Conservation (phyloP, 2,888 invertebrate genomes). For the Ophion obscuratus region DNA sequence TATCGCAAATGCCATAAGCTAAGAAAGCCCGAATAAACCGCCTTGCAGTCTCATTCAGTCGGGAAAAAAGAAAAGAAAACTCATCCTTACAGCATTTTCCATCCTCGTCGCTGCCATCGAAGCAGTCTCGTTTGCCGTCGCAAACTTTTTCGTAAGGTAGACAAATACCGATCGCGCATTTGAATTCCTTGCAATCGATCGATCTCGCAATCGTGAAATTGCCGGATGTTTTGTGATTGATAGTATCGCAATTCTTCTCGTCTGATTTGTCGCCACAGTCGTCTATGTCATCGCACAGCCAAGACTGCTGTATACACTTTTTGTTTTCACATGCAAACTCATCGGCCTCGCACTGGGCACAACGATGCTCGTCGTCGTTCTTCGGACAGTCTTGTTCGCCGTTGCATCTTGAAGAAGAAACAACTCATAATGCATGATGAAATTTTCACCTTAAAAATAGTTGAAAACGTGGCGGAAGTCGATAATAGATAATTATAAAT, state of each 20-base stretch:
- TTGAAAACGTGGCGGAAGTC: too few species aligned
- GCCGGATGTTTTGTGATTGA: neutral
- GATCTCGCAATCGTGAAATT: conserved; percentile 34
- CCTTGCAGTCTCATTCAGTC: too few species aligned
- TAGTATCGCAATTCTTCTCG: conserved; percentile 84
- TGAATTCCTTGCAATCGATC: conserved; percentile 83
- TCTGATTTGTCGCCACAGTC: conserved; percentile 92
- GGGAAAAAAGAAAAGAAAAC: conserved; percentile 14
- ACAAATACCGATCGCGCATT: conserved; percentile 88
- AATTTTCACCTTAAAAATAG: conserved; percentile 17
- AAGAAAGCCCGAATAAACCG: neutral
- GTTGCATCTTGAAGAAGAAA: conserved; percentile 86
- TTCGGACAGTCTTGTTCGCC: conserved; percentile 89
- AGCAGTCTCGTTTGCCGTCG: conserved; percentile 87
- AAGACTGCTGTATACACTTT: conserved; percentile 86
- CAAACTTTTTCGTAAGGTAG: conserved; percentile 88
- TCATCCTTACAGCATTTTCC: conserved; percentile 86
- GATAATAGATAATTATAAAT: neutral
- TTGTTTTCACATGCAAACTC: conserved; percentile 87
- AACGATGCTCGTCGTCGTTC: conserved; percentile 89
- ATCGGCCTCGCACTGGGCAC: conserved; percentile 84
- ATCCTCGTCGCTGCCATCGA: conserved; percentile 89
- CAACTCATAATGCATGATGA: neutral
- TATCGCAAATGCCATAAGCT: too few species aligned
- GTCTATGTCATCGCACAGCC: conserved; percentile 87